phyloP scores from a whole-genome alignment of 2,113 vertebrate species.

The rat (Rattus norvegicus) region DNA sequence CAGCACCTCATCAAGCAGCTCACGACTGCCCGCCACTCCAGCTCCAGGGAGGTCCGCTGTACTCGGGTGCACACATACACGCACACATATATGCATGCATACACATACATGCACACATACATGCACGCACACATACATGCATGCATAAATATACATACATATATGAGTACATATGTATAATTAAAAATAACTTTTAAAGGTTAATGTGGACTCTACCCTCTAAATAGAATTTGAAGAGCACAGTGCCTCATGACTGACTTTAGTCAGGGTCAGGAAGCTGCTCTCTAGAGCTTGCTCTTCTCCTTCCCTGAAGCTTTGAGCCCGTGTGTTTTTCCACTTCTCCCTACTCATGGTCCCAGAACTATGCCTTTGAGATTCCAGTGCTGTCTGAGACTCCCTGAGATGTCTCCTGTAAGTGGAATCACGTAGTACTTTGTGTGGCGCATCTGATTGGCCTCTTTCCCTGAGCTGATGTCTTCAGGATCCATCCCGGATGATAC shows the following conservation, averaged over 20 bases:
- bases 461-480: background rate
- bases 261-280: background rate
- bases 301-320: background rate
- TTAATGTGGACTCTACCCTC: background rate
- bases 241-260: accelerated
- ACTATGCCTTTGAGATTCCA: background rate
- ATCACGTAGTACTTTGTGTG: background rate
- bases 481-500: background rate
- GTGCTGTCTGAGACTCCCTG: background rate
- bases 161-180: background rate
- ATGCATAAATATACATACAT: background rate
- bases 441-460: background rate
- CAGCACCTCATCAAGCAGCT: background rate
- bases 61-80: background rate
- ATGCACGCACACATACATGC: background rate
- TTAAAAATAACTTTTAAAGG: background rate
- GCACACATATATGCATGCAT: background rate
- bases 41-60: background rate
- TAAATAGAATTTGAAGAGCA: background rate
- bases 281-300: background rate
- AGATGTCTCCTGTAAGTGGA: background rate
- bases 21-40: background rate
- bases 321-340: background rate
- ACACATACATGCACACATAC: background rate
- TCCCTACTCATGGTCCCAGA: background rate